phyloP scores from a whole-genome alignment of 2,888 invertebrate species.

The Drosophila mimetica region DNA sequence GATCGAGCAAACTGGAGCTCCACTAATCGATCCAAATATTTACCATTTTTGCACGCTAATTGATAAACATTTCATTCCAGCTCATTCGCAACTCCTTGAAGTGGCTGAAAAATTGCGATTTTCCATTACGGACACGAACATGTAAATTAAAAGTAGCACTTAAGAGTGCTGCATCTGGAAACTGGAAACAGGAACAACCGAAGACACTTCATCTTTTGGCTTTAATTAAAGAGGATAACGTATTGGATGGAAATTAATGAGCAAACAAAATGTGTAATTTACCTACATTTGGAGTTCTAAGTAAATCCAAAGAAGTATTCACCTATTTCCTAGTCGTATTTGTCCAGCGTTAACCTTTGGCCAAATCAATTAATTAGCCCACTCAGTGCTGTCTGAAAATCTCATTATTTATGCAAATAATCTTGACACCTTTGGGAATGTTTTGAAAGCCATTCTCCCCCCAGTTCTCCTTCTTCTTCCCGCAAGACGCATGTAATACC shows the following conservation, averaged over 20 bases:
- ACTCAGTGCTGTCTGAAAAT: constrained; percentile 42
- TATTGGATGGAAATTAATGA: neutral
- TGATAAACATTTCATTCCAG: constrained; percentile 33
- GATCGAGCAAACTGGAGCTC: constrained; percentile 6
- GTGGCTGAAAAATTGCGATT: constrained; percentile 16
- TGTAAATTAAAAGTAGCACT: constrained; percentile 7
- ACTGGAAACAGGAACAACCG: neutral
- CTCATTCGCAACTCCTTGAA: constrained; percentile 13
- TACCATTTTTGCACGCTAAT: constrained; percentile 34
- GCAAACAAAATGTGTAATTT: constrained; percentile 6
- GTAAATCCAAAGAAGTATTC: neutral
- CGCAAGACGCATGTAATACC: constrained; percentile 15
- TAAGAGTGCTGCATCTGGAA: constrained; percentile 5
- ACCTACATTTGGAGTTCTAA: neutral
- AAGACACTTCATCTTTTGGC: neutral
- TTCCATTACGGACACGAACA: constrained; percentile 27
- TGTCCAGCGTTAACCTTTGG: constrained; percentile 33
- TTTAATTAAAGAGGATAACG: neutral
- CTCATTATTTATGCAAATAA: constrained; percentile 46
- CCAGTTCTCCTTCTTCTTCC: neutral
- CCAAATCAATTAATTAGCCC: constrained; percentile 44
- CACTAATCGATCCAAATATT: constrained; percentile 37
- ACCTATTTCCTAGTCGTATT: constrained; percentile 10
- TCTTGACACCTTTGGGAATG: constrained; percentile 46
- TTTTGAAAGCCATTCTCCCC: constrained; percentile 30